phyloP scores from a whole-genome alignment of 1,140 invertebrate genomes.

The Tachypleus tridentatus region DNA sequence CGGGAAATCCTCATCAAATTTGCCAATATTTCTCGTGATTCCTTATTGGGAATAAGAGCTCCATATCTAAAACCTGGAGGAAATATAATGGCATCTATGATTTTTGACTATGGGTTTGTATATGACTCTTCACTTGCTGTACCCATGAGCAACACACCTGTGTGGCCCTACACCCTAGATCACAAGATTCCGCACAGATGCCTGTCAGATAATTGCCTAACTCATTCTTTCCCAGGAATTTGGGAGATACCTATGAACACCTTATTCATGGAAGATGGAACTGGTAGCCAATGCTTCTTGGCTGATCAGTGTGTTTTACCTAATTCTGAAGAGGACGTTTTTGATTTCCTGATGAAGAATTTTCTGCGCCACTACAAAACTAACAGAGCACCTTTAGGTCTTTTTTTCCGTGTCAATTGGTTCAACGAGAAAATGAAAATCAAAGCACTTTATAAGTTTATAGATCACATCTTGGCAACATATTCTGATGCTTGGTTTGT shows the following conservation, averaged over 20 bases:
- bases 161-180: conserved; percentile 90
- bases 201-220: conserved; percentile 49
- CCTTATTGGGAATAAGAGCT: conserved; percentile 49
- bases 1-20: conserved; percentile 69
- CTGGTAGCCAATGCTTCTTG: conserved; percentile 84
- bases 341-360: conserved; percentile 83
- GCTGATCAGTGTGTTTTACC: conserved; percentile 81
- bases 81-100: conserved; percentile 87
- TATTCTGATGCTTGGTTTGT: conserved; percentile 77
- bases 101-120: conserved; percentile 73
- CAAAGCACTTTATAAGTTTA: conserved; percentile 66
- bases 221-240: conserved; percentile 75
- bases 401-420: conserved; percentile 91
- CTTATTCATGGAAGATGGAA: conserved; percentile 73
- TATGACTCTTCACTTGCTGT: conserved; percentile 90
- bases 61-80: conserved; percentile 82
- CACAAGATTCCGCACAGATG: conserved; percentile 91
- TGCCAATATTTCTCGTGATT: conserved; percentile 68
- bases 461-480: conserved; percentile 62
- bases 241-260: conserved; percentile 88
- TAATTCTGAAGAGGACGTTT: conserved; percentile 61
- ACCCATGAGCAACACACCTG: conserved; percentile 58
- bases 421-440: conserved; percentile 79
- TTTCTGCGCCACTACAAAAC: conserved; percentile 47
- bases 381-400: conserved; percentile 71